Evolutionary conservation across 1,140 invertebrate genomes (phyloP).

Genomic region (Euschistus heros): DNA sequence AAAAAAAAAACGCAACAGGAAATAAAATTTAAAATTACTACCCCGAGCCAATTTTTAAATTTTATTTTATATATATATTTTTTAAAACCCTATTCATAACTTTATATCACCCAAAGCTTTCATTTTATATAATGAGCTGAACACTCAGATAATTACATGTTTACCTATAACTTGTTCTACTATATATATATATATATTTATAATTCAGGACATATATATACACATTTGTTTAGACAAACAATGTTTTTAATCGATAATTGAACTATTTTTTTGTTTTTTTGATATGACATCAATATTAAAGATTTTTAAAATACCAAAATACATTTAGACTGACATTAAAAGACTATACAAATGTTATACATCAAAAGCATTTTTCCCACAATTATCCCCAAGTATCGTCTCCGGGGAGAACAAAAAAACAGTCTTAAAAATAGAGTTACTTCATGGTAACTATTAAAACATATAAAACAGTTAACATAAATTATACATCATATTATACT

Average conservation of each 20-base stretch:
- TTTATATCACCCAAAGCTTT: conserved; percentile 20
- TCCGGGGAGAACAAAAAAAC: conserved; percentile 16
- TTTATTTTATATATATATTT: too few relatives aligned
- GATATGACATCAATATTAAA: conserved; percentile 19
- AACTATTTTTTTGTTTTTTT: conserved; percentile 17
- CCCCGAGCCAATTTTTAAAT: not conserved
- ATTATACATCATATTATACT: conserved; percentile 4
- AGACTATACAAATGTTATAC: conserved; percentile 17
- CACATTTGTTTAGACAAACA: conserved; percentile 15
- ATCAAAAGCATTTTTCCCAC: conserved; percentile 15
- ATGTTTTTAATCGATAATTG: conserved; percentile 6
- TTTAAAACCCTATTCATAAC: conserved; percentile 1
- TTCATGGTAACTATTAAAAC: conserved; percentile 16
- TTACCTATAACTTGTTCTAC: conserved; percentile 7
- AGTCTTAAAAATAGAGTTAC: conserved; percentile 19
- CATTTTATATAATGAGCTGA: conserved; percentile 5
- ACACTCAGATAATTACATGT: conserved; percentile 7
- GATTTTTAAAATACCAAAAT: conserved; percentile 17
- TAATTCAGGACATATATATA: conserved; percentile 15
- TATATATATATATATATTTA: conserved; percentile 1
- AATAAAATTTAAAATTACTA: conserved; percentile 9
- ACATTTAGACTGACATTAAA: conserved; percentile 20
- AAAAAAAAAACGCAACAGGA: not conserved
- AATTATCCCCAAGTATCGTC: conserved; percentile 7
- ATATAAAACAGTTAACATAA: conserved; percentile 15